Evolutionary conservation across 2,888 invertebrate genomes (phyloP).

Genomic region (Pammene aurita): DNA sequence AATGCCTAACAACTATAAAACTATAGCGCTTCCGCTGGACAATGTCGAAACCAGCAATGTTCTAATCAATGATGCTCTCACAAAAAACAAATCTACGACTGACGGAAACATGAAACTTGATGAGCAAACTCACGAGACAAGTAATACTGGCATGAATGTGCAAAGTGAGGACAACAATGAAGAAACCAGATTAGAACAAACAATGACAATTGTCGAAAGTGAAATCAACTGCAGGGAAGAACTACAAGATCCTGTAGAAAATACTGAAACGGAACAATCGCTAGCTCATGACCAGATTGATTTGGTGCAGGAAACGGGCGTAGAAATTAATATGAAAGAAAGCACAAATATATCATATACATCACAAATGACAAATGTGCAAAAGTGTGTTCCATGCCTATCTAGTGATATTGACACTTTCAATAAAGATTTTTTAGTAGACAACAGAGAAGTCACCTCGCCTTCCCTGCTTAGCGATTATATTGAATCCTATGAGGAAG

Average conservation of each 20-base stretch:
- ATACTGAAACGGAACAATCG: neutral
- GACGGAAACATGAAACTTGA: neutral
- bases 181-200: neutral
- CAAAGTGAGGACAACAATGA: neutral
- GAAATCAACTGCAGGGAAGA: neutral
- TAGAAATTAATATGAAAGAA: neutral
- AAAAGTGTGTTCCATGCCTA: neutral
- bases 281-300: neutral
- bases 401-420: neutral
- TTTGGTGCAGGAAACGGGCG: neutral
- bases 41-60: neutral
- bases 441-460: neutral
- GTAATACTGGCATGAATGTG: neutral
- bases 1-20: neutral
- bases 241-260: neutral
- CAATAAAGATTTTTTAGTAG: neutral
- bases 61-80: neutral
- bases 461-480: constrained; percentile 5
- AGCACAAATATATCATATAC: neutral
- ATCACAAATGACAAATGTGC: neutral
- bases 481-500: neutral
- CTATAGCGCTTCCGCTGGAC: neutral
- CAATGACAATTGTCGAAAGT: neutral
- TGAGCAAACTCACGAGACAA: neutral
- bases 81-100: neutral